Conservation (phyloP, 2,113 vertebrate species). For the Pseudois nayaur region DNA sequence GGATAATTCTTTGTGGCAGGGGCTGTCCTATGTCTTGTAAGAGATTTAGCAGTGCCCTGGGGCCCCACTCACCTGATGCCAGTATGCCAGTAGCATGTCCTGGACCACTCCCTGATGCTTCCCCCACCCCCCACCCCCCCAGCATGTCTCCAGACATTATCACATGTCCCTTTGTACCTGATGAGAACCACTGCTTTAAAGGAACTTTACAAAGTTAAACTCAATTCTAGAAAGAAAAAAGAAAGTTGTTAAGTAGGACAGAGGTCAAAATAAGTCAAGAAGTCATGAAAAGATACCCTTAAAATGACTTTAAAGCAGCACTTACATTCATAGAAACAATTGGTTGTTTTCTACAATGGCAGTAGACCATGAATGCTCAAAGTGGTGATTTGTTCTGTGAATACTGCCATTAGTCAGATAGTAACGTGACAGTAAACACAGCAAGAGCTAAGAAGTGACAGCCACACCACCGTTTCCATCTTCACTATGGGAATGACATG, state of each 20-base stretch:
- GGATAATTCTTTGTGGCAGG: neutral
- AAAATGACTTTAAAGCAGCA: neutral
- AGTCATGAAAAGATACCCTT: neutral
- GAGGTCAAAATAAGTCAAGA: constrained; percentile 15
- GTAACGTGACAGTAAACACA: neutral
- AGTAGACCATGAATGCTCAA: neutral
- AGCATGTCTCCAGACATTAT: neutral
- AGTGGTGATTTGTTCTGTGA: neutral
- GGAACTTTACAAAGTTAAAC: neutral
- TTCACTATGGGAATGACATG: neutral
- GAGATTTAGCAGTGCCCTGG: neutral
- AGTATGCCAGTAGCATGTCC: neutral
- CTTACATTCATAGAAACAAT: neutral
- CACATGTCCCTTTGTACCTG: neutral
- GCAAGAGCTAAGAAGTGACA: neutral
- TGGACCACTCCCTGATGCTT: neutral
- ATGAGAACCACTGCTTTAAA: neutral
- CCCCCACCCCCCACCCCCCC: too few relatives aligned
- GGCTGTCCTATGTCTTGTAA: neutral
- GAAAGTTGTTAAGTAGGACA: neutral
- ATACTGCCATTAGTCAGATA: neutral
- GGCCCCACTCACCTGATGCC: neutral
- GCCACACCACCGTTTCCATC: neutral
- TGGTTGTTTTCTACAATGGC: neutral
- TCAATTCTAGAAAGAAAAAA: neutral